Conservation (phyloP, 2,888 invertebrate species). For the Ornithoptera alexandrae region DNA sequence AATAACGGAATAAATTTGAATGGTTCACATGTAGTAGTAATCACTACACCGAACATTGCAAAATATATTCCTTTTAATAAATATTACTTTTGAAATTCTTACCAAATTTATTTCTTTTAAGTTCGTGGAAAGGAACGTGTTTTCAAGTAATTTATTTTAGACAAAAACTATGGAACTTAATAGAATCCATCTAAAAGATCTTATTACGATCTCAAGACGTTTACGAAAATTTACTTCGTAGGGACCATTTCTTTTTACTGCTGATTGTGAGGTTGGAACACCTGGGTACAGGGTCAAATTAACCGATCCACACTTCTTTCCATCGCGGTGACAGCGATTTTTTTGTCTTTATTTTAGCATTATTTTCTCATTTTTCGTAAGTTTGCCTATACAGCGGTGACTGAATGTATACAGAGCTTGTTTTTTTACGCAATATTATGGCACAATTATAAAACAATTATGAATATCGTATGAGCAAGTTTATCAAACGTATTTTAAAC, state of each 20-base stretch:
- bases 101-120: not conserved
- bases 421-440: not conserved
- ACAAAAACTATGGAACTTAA: conserved; percentile 8
- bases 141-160: not conserved
- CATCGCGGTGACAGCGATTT: conserved; percentile 12
- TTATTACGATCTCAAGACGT: conserved; percentile 42
- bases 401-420: not conserved
- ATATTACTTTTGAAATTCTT: not conserved
- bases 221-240: conserved; percentile 51
- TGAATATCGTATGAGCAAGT: too few species aligned
- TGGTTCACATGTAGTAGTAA: not conserved
- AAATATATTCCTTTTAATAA: not conserved
- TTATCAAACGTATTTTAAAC: not conserved
- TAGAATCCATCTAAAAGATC: conserved; percentile 13
- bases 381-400: not conserved
- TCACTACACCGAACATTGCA: not conserved
- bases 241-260: conserved; percentile 69
- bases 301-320: conserved; percentile 34
- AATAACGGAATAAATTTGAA: conserved; percentile 10
- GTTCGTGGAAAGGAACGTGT: not conserved
- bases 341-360: not conserved
- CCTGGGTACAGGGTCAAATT: conserved; percentile 52
- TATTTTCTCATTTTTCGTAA: not conserved
- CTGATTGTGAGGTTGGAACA: conserved; percentile 68
- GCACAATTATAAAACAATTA: too few species aligned